Conservation (phyloP, 1,140 invertebrate genomes). For the Thaumatotibia leucotreta region DNA sequence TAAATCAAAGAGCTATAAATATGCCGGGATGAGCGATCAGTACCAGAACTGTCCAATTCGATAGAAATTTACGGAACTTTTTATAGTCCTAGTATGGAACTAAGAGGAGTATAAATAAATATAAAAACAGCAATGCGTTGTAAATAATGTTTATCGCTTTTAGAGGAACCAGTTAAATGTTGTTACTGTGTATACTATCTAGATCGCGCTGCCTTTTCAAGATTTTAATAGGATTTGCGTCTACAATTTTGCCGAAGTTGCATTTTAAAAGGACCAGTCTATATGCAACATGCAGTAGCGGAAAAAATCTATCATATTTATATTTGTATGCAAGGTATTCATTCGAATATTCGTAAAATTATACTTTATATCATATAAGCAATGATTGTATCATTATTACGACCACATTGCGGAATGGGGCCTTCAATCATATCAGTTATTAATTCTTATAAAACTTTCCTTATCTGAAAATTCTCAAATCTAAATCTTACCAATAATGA, state of each 20-base stretch:
- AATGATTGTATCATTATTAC: too few species aligned
- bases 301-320: too few species aligned
- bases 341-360: too few species aligned
- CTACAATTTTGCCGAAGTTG: too few species aligned
- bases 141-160: constrained; percentile 68
- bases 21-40: constrained; percentile 63
- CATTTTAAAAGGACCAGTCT: neutral
- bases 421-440: too few species aligned
- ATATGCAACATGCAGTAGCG: neutral
- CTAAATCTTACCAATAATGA: too few species aligned
- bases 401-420: too few species aligned
- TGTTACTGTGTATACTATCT: constrained; percentile 47
- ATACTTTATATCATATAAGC: too few species aligned
- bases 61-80: constrained; percentile 70
- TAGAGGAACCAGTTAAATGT: constrained; percentile 46
- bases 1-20: constrained; percentile 74
- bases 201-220: constrained; percentile 18
- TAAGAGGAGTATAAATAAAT: constrained; percentile 59
- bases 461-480: too few species aligned
- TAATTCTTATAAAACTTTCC: too few species aligned
- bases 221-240: neutral
- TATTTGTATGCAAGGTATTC: too few species aligned
- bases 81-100: constrained; percentile 56
- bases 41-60: constrained; percentile 52
- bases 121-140: constrained; percentile 56